Evolutionary conservation across 30 jellyfish, hydroid and myxozoan genomes (phyloP).

Genomic region (Hydractinia symbiolongicarpus): DNA sequence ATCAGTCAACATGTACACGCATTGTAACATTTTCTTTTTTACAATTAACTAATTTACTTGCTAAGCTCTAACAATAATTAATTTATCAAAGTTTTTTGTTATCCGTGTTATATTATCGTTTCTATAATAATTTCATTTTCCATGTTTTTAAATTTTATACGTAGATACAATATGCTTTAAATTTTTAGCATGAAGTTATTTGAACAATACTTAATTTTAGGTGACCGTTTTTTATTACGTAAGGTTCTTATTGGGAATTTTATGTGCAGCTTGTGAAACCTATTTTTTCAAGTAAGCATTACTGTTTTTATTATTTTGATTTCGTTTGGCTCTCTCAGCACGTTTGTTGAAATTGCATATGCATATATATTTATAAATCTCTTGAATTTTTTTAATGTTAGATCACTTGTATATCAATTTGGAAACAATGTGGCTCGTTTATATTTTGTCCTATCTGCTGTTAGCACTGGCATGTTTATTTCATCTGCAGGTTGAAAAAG

Average conservation of each 20-base stretch:
- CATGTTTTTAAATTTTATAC: not conserved
- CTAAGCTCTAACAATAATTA: no score
- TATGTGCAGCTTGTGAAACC: constrained; percentile 93
- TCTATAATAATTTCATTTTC: not conserved
- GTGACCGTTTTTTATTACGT: constrained; percentile 79
- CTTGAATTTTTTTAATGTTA: not conserved
- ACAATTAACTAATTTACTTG: no score
- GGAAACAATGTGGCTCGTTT: constrained; percentile 93
- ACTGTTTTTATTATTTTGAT: not conserved
- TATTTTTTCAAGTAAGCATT: constrained; percentile 76
- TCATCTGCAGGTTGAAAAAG: constrained; percentile 71
- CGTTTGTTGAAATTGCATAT: no score
- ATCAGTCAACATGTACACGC: no score
- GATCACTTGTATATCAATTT: constrained; percentile 58
- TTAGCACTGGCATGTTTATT: constrained; percentile 91
- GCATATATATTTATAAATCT: not conserved
- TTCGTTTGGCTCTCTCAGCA: no score
- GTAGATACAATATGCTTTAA: not conserved
- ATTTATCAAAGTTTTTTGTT: no score
- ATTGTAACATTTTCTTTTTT: no score
- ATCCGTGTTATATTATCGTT: no score
- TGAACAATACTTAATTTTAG: constrained; percentile 22
- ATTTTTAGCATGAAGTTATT: no score
- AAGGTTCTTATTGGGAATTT: constrained; percentile 73
- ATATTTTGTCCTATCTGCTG: constrained; percentile 58